These are phyloP conservation scores for Hylomyscus alleni DNA, from an alignment of 2,797 vertebrate species.

Conservation along the genomic window DNA sequence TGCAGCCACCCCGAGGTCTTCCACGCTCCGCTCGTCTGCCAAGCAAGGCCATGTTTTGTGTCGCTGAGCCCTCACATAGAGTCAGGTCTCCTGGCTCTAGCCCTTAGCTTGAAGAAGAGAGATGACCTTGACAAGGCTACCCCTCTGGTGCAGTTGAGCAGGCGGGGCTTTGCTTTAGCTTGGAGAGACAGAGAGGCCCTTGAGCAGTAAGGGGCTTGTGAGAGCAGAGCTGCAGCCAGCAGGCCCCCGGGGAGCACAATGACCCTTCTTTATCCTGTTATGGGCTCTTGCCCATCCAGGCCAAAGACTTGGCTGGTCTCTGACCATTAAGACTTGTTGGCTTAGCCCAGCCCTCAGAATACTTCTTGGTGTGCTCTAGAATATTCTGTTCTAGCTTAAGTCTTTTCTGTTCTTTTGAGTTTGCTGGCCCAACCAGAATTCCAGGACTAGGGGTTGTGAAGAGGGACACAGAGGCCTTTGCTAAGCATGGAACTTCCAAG, in stretches of 20 bases:
- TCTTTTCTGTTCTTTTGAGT: not conserved
- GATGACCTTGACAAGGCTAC: not conserved
- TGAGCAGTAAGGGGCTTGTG: fast-evolving
- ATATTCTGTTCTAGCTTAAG: not conserved
- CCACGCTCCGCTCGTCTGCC: not conserved
- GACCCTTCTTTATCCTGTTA: not conserved
- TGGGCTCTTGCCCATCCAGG: not conserved
- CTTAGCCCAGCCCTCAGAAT: not conserved
- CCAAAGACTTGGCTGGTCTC: not conserved
- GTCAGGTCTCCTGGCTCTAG: not conserved
- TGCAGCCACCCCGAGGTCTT: not conserved
- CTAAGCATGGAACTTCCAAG: not conserved
- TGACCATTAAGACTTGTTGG: not conserved
- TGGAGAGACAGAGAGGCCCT: not conserved
- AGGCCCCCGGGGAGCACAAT: not conserved
- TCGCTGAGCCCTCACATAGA: not conserved
- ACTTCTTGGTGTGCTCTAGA: not conserved
- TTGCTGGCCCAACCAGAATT: not conserved
- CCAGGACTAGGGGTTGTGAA: not conserved
- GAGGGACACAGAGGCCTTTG: not conserved
- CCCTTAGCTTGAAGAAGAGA: not conserved
- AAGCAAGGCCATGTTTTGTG: not conserved
- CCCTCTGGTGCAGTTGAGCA: too few relatives aligned
- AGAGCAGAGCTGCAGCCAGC: not conserved
- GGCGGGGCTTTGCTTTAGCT: not conserved